phyloP scores from a whole-genome alignment of 2,113 vertebrate genomes.

The Myanophis thanlyinensis region DNA sequence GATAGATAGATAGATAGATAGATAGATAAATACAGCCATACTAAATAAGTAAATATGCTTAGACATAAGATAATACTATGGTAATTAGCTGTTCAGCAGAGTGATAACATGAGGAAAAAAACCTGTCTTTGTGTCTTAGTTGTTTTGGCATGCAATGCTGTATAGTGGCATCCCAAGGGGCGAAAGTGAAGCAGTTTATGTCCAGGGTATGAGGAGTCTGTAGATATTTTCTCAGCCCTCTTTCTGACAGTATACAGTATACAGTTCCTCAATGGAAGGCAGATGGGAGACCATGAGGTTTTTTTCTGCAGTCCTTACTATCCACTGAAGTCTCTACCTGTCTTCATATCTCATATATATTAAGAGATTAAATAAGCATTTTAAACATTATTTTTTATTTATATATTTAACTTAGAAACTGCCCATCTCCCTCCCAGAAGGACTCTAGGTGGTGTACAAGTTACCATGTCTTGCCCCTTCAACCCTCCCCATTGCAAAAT shows the following conservation, averaged over 20 bases:
- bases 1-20: too few relatives aligned
- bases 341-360: background rate
- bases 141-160: background rate
- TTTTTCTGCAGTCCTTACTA: background rate
- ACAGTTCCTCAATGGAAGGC: too few relatives aligned
- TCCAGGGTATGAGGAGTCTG: background rate
- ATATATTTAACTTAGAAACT: background rate
- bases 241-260: background rate
- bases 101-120: background rate
- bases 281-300: background rate
- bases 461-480: background rate
- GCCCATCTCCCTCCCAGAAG: background rate
- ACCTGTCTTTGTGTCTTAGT: background rate
- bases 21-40: too few relatives aligned
- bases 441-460: background rate
- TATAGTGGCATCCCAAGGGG: too few relatives aligned
- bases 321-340: background rate
- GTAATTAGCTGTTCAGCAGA: background rate
- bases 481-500: background rate
- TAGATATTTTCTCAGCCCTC: background rate
- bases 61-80: background rate
- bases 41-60: background rate
- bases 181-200: background rate
- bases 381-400: background rate
- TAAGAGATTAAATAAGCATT: background rate